Evolutionary conservation across 2,888 invertebrate species (phyloP).

Genomic region (Neoitamus cyanurus): DNA sequence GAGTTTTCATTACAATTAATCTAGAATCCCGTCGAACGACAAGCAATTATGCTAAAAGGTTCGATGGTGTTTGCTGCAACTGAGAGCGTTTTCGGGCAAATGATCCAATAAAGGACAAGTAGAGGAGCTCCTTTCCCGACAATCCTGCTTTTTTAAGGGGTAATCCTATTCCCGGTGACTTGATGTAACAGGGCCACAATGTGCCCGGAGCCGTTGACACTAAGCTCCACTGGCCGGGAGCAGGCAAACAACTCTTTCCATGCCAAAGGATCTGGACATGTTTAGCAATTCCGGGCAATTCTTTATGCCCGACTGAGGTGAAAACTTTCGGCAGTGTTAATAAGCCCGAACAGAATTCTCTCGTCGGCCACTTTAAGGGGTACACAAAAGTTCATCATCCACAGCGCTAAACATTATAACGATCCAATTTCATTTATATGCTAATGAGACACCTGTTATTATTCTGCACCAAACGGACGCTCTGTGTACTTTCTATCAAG

Average conservation of each 20-base stretch:
- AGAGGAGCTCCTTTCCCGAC: neutral
- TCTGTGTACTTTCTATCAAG: constrained; percentile 49
- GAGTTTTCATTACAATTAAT: neutral
- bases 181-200: neutral
- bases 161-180: neutral
- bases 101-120: neutral
- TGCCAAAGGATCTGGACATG: neutral
- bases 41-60: neutral
- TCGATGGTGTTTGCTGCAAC: neutral
- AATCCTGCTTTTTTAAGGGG: neutral
- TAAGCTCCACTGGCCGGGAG: neutral
- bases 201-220: neutral
- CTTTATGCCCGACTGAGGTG: neutral
- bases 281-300: constrained; percentile 14
- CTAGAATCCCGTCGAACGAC: neutral
- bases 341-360: constrained; percentile 19
- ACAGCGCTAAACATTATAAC: constrained; percentile 55
- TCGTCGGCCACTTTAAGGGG: constrained; percentile 12
- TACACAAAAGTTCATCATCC: constrained; percentile 42
- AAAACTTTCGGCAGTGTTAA: constrained; percentile 26
- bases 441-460: constrained; percentile 59
- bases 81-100: neutral
- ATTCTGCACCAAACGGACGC: constrained; percentile 53
- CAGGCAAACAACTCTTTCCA: constrained; percentile 19
- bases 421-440: constrained; percentile 59